Conservation (phyloP, 2,797 vertebrate species). For the Gymnocypris eckloni region DNA sequence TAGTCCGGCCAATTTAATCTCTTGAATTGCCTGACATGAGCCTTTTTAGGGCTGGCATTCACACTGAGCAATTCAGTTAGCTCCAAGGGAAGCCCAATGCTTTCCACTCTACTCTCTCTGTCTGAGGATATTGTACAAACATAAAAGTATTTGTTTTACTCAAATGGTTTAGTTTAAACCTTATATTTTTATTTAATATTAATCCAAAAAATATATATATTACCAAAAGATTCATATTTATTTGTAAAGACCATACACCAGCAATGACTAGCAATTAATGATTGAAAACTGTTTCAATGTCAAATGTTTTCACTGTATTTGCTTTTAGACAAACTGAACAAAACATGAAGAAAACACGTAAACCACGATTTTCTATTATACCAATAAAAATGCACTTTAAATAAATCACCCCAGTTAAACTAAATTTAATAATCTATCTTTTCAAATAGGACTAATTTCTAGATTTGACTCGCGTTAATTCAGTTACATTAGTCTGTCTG, state of each 20-base stretch:
- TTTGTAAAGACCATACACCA: neutral
- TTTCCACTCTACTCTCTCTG: neutral
- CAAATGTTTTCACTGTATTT: neutral
- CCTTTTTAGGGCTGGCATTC: constrained; percentile 20
- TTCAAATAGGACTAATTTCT: neutral
- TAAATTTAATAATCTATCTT: neutral
- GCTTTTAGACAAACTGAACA: neutral
- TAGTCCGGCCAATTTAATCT: constrained; percentile 31
- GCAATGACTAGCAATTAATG: neutral
- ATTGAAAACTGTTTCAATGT: too few species aligned
- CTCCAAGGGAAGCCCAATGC: constrained; percentile 17
- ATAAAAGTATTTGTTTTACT: neutral
- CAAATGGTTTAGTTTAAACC: neutral
- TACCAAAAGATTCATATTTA: neutral
- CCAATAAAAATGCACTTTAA: neutral
- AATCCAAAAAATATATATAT: neutral
- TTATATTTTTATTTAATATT: neutral
- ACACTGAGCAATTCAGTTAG: neutral
- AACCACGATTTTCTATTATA: neutral
- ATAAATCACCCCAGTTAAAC: neutral
- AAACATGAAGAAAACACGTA: neutral
- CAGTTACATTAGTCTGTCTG: neutral
- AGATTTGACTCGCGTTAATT: neutral
- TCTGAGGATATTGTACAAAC: neutral
- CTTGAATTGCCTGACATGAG: constrained; percentile 27